phyloP scores from a whole-genome alignment of 2,113 vertebrate species.

The Delphinus delphis region DNA sequence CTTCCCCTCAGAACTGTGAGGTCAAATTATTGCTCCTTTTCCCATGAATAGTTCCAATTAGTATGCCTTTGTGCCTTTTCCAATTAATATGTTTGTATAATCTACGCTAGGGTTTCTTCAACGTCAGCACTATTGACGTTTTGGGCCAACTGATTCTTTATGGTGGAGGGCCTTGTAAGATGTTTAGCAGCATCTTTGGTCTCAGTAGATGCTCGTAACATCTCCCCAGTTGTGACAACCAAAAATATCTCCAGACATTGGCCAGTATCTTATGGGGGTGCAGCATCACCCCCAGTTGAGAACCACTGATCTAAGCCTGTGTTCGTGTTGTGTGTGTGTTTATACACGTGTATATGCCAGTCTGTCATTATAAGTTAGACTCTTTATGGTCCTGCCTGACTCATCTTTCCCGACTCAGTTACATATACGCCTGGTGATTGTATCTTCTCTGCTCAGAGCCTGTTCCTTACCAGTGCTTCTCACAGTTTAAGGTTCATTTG shows the following conservation, averaged over 20 bases:
- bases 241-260: conserved; percentile 22
- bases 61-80: not conserved
- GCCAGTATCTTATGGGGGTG: not conserved
- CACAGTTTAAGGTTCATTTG: not conserved
- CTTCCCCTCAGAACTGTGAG: not conserved
- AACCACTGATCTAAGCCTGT: not conserved
- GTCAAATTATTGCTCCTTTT: conserved; percentile 24
- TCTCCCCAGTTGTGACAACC: not conserved
- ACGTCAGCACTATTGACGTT: not conserved
- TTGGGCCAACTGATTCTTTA: not conserved
- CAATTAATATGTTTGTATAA: not conserved
- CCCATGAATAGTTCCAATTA: not conserved
- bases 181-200: not conserved
- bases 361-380: not conserved
- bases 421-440: not conserved
- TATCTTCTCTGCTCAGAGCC: not conserved
- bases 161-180: not conserved
- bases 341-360: not conserved
- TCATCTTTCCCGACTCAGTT: not conserved
- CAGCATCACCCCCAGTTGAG: not conserved
- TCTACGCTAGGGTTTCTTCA: not conserved
- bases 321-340: not conserved
- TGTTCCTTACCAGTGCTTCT: not conserved
- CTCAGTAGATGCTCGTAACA: not conserved
- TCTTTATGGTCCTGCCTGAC: not conserved